Base-by-base conservation (phyloP, 2,113 vertebrate species). In the Hylia prasina region DNA sequence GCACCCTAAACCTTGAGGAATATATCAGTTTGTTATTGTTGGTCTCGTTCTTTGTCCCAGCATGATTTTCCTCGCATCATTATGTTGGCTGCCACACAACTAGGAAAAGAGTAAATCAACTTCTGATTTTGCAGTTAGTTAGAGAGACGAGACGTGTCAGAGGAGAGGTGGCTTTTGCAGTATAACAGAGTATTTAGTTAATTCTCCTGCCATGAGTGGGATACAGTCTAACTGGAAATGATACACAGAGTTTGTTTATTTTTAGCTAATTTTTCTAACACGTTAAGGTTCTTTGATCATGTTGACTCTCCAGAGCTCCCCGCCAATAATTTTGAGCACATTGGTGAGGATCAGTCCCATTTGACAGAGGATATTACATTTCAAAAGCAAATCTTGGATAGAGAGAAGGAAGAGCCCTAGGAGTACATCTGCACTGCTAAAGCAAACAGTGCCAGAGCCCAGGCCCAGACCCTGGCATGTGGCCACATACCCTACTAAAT, bases 11-110 rank as follows among this genome's bases (percentile, higher is more conserved):
- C 87, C 24, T 93, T 82, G 54, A 95, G 28, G 50, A 95, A 84
- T 84, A 94, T 54, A 92, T 89, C 60, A 31, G 48, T 93, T 95
- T 96, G 90, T 96, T 96, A 88, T 97, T 94, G 47, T 93, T 94
- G 76, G 85, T 80, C 87, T 68, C 14, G 9, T 73, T 93, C 86
- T 92, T 90, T 90, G 51, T 57, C 68, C 13, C 82, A 89, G 89
- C 47, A 54, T 91, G 91, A 83, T 60, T 93, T 91, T 89, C 56
- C 47, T 94, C 35, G 9, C 71, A 88, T 93, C 76, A 48, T 82
- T 72, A 88, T 72, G 48, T 85, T 97, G 94, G 94, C 87, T 91
- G 76, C n/a, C 27, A 57, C 76, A 84, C 71, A 93, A 83, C 53
- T 77, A 84, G 54, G 47, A 81, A 79, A 81, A 66, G 51, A 83